These are phyloP conservation scores for Drosophila peninsularis DNA, from an alignment of 2,888 invertebrate species.

Conservation along the genomic window DNA sequence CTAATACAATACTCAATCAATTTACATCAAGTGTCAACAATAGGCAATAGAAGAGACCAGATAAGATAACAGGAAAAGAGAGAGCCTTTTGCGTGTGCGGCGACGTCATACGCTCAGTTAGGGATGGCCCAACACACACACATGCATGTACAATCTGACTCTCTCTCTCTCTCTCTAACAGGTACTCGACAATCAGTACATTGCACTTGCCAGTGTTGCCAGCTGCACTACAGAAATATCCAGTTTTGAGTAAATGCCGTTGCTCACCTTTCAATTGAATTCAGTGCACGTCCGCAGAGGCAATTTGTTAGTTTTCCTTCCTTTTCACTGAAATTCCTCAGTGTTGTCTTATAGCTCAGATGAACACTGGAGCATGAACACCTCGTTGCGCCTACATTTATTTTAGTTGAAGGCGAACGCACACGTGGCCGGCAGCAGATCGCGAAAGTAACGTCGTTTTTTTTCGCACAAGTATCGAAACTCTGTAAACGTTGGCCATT, in stretches of 20 bases:
- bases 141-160: neutral
- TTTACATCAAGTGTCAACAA: neutral
- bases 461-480: conserved; percentile 22
- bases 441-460: neutral
- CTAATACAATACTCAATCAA: neutral
- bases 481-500: conserved; percentile 3
- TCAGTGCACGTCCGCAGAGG: neutral
- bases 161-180: neutral
- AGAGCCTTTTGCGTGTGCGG: neutral
- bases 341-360: neutral
- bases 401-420: neutral
- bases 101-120: conserved; percentile 6
- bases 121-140: conserved; percentile 1
- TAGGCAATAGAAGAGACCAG: neutral
- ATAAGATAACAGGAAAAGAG: neutral
- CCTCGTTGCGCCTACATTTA: neutral
- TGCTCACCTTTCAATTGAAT: neutral
- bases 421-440: neutral
- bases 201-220: neutral
- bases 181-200: neutral
- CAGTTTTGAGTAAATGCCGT: neutral
- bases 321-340: neutral
- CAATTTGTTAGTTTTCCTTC: neutral
- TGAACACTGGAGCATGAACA: neutral
- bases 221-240: neutral